A percentile compares a stretch with the other conserved stretches of the same genome.
Conservation (phyloP, 2,888 invertebrate genomes). For the Teinopalpus imperialis region DNA sequence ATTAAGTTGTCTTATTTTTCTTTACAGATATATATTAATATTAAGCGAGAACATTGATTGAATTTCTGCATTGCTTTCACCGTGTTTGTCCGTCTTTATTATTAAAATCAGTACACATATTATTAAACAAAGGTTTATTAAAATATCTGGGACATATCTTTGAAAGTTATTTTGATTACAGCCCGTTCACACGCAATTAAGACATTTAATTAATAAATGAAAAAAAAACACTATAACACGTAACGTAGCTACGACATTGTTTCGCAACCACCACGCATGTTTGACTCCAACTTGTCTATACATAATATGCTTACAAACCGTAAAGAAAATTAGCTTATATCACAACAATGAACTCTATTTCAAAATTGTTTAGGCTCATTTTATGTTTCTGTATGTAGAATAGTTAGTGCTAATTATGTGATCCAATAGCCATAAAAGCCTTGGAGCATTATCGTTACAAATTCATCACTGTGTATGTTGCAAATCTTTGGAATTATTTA, state of each 20-base stretch:
- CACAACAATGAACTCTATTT: conserved; percentile 20
- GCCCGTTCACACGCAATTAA: conserved; percentile 24
- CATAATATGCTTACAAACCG: conserved; percentile 35
- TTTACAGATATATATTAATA: too few species aligned
- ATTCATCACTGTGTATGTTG: too few species aligned
- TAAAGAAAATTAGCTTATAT: conserved; percentile 31
- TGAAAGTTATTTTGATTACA: conserved; percentile 17
- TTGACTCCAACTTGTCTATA: conserved; percentile 34
- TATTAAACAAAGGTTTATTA: too few species aligned
- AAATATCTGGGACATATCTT: conserved; percentile 7
- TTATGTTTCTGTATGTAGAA: conserved; percentile 1
- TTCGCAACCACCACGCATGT: conserved; percentile 37
- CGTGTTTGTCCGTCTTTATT: too few species aligned
- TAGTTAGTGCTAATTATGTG: conserved; percentile 3
- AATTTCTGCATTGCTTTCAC: too few species aligned
- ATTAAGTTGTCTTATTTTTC: too few species aligned
- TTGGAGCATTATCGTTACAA: conserved; percentile 5
- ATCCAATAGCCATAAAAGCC: conserved; percentile 12
- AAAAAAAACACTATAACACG: conserved; percentile 18
- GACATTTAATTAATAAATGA: conserved; percentile 21
- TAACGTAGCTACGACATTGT: conserved; percentile 30
- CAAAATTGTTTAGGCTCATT: conserved; percentile 18
- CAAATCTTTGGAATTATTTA: too few species aligned
- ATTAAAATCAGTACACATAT: too few species aligned
- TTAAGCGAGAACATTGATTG: too few species aligned